Evolutionary conservation across 1,140 invertebrate species (phyloP).

Genomic region (Cylas formicarius): DNA sequence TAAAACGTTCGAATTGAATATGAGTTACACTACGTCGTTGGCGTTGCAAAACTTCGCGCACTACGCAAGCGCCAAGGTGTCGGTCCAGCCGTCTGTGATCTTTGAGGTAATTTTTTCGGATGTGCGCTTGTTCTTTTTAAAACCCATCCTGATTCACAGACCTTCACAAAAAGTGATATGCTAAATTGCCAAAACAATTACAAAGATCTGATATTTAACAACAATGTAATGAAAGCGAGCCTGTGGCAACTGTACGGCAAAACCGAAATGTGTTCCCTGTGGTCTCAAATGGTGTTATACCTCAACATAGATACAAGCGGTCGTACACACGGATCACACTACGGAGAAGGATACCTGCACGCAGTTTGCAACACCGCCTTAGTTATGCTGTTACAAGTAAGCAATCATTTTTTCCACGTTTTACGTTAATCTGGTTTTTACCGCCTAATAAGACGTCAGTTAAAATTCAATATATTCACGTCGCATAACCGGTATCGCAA

Average conservation of each 20-base stretch:
- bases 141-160: slow-evolving; percentile 43
- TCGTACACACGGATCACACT: slow-evolving; percentile 50
- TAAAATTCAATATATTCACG: too few relatives aligned
- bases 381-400: slow-evolving; percentile 49
- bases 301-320: slow-evolving; percentile 56
- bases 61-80: slow-evolving; percentile 32
- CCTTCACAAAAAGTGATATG: slow-evolving; percentile 74
- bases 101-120: slow-evolving; percentile 41
- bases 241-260: slow-evolving; percentile 84
- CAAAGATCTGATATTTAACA: slow-evolving; percentile 69
- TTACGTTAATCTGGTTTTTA: too few relatives aligned
- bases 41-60: slow-evolving; percentile 56
- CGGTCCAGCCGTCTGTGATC: slow-evolving; percentile 40
- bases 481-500: too few relatives aligned
- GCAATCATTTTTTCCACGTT: too few relatives aligned
- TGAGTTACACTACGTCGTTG: slow-evolving; percentile 57
- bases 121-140: neutral
- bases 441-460: too few relatives aligned
- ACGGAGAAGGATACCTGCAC: slow-evolving; percentile 62
- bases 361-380: slow-evolving; percentile 63
- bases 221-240: slow-evolving; percentile 70
- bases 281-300: slow-evolving; percentile 68
- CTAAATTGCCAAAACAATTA: slow-evolving; percentile 79
- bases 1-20: slow-evolving; percentile 52
- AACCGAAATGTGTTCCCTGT: slow-evolving; percentile 70